These are phyloP conservation scores for Botia almorhae DNA, from an alignment of 2,797 vertebrate species.

Conservation along the genomic window DNA sequence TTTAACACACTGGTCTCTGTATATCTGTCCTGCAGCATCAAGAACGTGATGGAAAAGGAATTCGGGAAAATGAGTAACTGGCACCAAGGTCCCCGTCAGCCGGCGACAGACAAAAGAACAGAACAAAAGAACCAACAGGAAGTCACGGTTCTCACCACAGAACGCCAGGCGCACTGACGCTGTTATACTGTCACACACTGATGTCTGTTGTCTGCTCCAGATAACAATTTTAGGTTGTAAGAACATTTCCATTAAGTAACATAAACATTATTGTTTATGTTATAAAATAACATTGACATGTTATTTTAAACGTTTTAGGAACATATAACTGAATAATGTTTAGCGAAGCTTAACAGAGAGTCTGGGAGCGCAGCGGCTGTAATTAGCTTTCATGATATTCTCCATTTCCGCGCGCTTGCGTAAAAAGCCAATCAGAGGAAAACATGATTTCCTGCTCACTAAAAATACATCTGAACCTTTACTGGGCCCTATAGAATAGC, in stretches of 20 bases:
- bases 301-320: no score
- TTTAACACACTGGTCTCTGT: neutral
- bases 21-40: neutral
- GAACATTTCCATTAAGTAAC: no score
- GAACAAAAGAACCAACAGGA: constrained; percentile 41
- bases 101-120: constrained; percentile 34
- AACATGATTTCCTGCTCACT: constrained; percentile 76
- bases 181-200: neutral
- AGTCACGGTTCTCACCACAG: constrained; percentile 48
- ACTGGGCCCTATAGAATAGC: neutral
- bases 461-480: constrained; percentile 68
- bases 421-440: constrained; percentile 72
- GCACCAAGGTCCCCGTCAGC: constrained; percentile 37
- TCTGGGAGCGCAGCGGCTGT: constrained; percentile 56
- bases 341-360: neutral
- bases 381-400: constrained; percentile 72
- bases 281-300: no score
- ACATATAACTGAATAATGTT: constrained; percentile 17
- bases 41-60: constrained; percentile 23
- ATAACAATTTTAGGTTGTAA: no score
- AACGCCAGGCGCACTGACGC: constrained; percentile 37
- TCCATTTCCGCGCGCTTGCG: constrained; percentile 67
- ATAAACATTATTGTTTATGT: no score
- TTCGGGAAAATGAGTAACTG: constrained; percentile 47
- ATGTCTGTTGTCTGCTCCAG: neutral